Percentiles rank a stretch among this genome's conserved stretches.
phyloP scores from a whole-genome alignment of 2,888 invertebrate genomes.

The Melanargia galathea region DNA sequence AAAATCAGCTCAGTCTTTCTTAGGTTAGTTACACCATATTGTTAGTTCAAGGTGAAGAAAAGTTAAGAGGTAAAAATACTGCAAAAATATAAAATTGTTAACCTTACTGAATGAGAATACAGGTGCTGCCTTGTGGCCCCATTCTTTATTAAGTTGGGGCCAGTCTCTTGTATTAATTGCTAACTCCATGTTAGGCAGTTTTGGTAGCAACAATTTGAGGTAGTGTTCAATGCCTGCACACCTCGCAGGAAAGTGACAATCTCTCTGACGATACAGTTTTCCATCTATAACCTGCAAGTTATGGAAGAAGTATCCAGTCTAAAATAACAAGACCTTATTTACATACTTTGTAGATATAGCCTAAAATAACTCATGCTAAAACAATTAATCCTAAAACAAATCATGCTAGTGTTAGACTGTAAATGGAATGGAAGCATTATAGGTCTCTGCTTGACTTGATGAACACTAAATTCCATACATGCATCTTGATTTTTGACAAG shows the following conservation, averaged over 20 bases:
- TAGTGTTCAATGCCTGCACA: constrained; percentile 96
- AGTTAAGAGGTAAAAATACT: neutral
- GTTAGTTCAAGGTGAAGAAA: neutral
- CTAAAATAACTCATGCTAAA: too few species aligned
- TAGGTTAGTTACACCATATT: neutral
- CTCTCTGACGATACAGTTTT: constrained; percentile 89
- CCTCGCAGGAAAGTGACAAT: constrained; percentile 96
- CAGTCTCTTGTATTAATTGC: constrained; percentile 95
- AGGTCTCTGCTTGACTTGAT: too few species aligned
- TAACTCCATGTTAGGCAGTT: constrained; percentile 92
- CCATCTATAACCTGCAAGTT: constrained; percentile 91
- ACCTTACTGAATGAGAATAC: constrained; percentile 99
- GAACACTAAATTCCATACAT: too few species aligned
- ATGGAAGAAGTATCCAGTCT: neutral
- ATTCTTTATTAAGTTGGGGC: constrained; percentile 90
- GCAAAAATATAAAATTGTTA: constrained; percentile 40
- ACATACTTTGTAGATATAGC: too few species aligned
- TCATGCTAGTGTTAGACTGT: too few species aligned
- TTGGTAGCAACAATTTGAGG: constrained; percentile 84
- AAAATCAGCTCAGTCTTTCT: too few species aligned
- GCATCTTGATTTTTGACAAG: too few species aligned
- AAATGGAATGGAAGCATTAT: too few species aligned
- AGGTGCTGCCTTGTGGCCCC: constrained; percentile 85
- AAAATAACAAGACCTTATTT: too few species aligned
- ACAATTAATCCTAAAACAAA: too few species aligned